Evolutionary conservation across 2,888 invertebrate genomes (phyloP), one percentile per base, ranked within the genome.

Genomic region (Rhimphoctona megacephalus): DNA sequence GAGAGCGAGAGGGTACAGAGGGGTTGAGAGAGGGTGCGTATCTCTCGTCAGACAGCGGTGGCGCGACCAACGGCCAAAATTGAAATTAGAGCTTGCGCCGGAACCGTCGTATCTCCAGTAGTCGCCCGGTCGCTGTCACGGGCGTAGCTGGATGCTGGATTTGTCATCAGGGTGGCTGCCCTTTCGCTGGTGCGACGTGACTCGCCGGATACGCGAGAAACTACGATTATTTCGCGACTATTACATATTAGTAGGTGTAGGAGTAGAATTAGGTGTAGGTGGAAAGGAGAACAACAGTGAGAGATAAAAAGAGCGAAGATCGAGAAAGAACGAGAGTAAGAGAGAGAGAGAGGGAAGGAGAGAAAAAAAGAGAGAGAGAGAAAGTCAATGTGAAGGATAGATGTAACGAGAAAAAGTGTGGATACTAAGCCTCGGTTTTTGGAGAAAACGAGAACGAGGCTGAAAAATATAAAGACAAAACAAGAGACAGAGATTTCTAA

Each of bases 41-140:
- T 84, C 77, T 82, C 81, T 86, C 78, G 74, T 43, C 67, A 61
- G 86, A 86, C 76, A 66, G 14, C 33, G 17, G 92, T 92, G 92
- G 93, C 93, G 93, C 92, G 85, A 82, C 90, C 80, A 6, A 67
- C 92, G 93, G 92, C 81, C 90, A 91, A 93, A 93, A 92, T 88
- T 85, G 84, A 90, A 93, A 92, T 90, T 91, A 93, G 91, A 92
- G 93, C 92, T 92, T 92, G 92, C 92, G 92, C 92, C 91, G 92
- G 92, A 92, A 91, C 91, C 91, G 89, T 89, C 89, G 87, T 88
- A 89, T 90, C 91, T 87, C 89, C 92, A 92, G 92, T 92, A 92
- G 93, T 92, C 91, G 92, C 92, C 93, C 93, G 91, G 92, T 93
- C 93, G 93, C 92, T 92, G 93, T 93, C 91, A 92, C 93, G 94